Conservation (phyloP, 2,888 invertebrate species). For the Cephus sareptanus region DNA sequence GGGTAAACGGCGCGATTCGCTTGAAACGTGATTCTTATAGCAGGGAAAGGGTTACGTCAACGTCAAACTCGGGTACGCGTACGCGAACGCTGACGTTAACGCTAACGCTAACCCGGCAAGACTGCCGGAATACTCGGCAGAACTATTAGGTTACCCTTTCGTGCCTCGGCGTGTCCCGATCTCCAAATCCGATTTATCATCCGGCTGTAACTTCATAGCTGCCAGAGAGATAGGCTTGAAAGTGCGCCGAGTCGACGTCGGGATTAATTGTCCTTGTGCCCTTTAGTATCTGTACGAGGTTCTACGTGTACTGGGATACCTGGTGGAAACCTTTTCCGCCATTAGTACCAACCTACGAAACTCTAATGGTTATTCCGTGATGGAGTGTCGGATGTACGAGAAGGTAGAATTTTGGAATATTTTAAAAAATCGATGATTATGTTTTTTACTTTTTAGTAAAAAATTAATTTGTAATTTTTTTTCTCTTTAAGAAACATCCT, state of each 20-base stretch:
- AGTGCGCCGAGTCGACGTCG: background rate
- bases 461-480: too few species aligned
- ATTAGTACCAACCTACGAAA: too few species aligned
- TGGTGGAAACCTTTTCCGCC: too few species aligned
- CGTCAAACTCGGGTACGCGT: background rate
- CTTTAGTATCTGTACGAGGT: background rate
- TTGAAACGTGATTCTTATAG: too few species aligned
- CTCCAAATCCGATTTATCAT: conserved; percentile 5
- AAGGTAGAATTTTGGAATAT: too few species aligned
- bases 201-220: conserved; percentile 1
- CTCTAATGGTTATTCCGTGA: too few species aligned
- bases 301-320: too few species aligned
- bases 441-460: too few species aligned
- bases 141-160: conserved; percentile 2
- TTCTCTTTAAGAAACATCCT: background rate
- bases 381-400: too few species aligned
- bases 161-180: conserved; percentile 2
- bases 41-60: background rate
- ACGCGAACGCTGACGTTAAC: background rate
- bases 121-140: conserved; percentile 1
- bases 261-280: conserved; percentile 1
- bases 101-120: background rate
- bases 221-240: background rate
- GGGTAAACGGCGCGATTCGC: too few species aligned
- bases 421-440: too few species aligned